A percentile compares a stretch with the other conserved stretches of the same genome.
phyloP scores from a whole-genome alignment of 2,113 vertebrate species.

The Genyomyrus donnyi region DNA sequence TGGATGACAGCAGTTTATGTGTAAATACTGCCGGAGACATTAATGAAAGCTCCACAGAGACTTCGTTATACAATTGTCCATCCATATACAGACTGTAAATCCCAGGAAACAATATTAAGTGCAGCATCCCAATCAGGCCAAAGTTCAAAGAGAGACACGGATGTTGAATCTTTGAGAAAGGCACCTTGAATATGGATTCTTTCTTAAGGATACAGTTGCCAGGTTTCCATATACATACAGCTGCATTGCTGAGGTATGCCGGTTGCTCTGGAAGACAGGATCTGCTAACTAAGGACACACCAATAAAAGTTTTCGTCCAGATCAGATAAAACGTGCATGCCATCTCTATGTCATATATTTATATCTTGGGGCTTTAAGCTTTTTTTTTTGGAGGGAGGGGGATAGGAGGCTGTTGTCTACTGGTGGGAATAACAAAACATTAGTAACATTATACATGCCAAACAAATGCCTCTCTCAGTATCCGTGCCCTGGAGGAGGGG shows the following conservation, averaged over 20 bases:
- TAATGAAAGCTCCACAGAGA: neutral
- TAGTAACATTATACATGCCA: neutral
- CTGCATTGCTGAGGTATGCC: neutral
- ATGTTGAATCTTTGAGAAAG: neutral
- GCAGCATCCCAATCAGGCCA: neutral
- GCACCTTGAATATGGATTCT: neutral
- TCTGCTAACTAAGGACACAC: neutral
- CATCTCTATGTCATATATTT: neutral
- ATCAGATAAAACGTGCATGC: neutral
- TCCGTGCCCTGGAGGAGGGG: neutral
- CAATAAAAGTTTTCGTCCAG: neutral
- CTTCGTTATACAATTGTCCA: neutral
- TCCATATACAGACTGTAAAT: neutral
- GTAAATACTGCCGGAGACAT: neutral
- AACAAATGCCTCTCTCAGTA: neutral
- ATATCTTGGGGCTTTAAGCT: neutral
- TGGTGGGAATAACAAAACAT: neutral
- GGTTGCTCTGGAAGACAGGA: neutral
- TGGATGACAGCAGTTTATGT: neutral
- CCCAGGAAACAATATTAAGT: neutral
- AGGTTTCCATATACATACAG: neutral
- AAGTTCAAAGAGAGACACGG: neutral
- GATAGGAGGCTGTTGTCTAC: neutral
- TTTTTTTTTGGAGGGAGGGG: neutral
- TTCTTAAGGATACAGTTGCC: neutral